A percentile compares a stretch with the other conserved stretches of the same genome.
phyloP scores from a whole-genome alignment of 1,140 invertebrate species.

The Philopotamus ludificatus region DNA sequence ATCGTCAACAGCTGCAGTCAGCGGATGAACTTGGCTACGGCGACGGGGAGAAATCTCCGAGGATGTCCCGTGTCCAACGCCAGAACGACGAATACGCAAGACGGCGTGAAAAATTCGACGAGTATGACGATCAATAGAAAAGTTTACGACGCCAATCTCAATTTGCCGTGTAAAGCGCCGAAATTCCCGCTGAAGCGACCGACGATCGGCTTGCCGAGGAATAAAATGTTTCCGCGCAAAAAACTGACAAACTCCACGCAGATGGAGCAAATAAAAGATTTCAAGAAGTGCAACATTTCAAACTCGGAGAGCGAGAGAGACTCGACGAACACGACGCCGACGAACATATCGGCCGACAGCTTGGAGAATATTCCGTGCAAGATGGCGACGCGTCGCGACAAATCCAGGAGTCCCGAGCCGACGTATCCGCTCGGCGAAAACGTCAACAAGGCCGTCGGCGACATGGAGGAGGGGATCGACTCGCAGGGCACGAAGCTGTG shows the following conservation, averaged over 20 bases:
- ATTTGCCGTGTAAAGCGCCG: constrained; percentile 18
- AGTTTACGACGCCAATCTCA: constrained; percentile 45
- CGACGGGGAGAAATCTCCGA: too few relatives aligned
- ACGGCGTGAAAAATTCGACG: constrained; percentile 49
- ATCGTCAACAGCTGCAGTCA: too few relatives aligned
- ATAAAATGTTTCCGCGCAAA: constrained; percentile 52
- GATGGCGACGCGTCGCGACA: constrained; percentile 51
- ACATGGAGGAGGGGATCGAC: constrained; percentile 46
- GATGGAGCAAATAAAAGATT: constrained; percentile 41
- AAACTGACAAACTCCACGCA: constrained; percentile 48
- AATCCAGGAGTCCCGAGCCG: constrained; percentile 52
- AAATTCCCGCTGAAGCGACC: too few relatives aligned
- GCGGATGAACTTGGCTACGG: too few relatives aligned
- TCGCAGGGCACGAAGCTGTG: constrained; percentile 55
- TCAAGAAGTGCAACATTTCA: constrained; percentile 46
- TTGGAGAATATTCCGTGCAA: constrained; percentile 50
- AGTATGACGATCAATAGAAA: constrained; percentile 52
- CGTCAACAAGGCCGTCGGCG: constrained; percentile 46
- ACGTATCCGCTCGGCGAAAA: constrained; percentile 52
- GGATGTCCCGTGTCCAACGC: too few relatives aligned
- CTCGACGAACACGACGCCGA: constrained; percentile 54
- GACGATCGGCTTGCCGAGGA: constrained; percentile 45
- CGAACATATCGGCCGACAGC: constrained; percentile 53
- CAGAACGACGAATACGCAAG: too few relatives aligned
- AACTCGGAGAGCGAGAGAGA: constrained; percentile 46